A percentile compares a stretch with the other conserved stretches of the same genome.
Conservation (phyloP, 2,797 vertebrate species). For the Siniperca scherzeri region DNA sequence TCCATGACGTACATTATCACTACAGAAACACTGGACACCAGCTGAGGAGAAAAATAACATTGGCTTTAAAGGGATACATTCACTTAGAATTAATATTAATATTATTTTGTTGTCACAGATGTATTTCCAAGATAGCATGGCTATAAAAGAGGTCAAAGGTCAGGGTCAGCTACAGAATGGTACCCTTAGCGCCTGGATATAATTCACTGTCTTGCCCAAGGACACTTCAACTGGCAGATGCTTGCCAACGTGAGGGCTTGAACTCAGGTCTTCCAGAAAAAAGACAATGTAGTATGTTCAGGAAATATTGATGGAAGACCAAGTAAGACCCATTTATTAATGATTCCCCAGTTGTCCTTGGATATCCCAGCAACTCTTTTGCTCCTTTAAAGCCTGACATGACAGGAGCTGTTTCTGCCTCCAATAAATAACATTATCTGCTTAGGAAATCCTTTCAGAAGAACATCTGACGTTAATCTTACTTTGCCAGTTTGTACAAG, state of each 20-base stretch:
- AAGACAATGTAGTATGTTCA: constrained; percentile 28
- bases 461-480: constrained; percentile 48
- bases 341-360: constrained; percentile 34
- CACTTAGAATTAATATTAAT: neutral
- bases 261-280: constrained; percentile 23
- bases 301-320: constrained; percentile 28
- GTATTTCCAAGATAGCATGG: constrained; percentile 1
- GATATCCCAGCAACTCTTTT: constrained; percentile 2
- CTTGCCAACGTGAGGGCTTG: constrained; percentile 16
- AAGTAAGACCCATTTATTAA: constrained; percentile 25
- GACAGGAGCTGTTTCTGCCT: constrained; percentile 17
- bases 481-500: constrained; percentile 78
- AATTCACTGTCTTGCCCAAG: constrained; percentile 57
- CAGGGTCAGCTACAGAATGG: constrained; percentile 33
- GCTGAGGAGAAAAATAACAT: constrained; percentile 53
- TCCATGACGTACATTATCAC: constrained; percentile 78
- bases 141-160: constrained; percentile 51
- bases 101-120: constrained; percentile 4
- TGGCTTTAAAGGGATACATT: neutral
- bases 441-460: neutral
- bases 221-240: constrained; percentile 44
- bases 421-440: constrained; percentile 9
- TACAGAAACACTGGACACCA: constrained; percentile 76
- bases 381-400: constrained; percentile 16
- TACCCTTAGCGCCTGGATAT: constrained; percentile 27